Evolutionary conservation across 2,113 vertebrate genomes (phyloP).

Genomic region (Otolemur garnettii): DNA sequence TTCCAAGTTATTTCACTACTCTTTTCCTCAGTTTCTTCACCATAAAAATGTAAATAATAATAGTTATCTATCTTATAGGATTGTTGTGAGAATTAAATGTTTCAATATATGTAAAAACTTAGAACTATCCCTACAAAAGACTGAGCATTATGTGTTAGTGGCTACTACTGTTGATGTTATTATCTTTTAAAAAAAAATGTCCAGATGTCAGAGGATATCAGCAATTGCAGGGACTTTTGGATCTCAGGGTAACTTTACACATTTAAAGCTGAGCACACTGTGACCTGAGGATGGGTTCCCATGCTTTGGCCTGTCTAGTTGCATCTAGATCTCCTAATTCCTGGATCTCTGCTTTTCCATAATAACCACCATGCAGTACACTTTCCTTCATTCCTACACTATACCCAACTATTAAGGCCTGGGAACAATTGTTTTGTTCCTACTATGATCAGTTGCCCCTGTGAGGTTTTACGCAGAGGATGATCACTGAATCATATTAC

Average conservation of each 20-base stretch:
- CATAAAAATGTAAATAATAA: not conserved
- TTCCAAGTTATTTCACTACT: not conserved
- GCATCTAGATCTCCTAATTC: not conserved
- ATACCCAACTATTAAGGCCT: not conserved
- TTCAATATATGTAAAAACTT: not conserved
- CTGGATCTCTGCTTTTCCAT: not conserved
- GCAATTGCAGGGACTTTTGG: not conserved
- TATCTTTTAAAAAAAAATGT: not conserved
- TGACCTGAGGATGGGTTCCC: not conserved
- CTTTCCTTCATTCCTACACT: not conserved
- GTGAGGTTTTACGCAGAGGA: not conserved
- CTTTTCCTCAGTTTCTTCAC: conserved; percentile 6
- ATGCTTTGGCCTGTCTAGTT: not conserved
- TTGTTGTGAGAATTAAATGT: not conserved
- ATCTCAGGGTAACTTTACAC: not conserved
- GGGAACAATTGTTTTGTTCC: not conserved
- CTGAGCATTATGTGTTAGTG: not conserved
- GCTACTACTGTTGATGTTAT: not conserved
- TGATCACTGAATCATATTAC: conserved; percentile 11
- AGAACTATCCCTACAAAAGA: not conserved
- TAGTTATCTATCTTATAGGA: not conserved
- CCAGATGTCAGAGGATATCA: not conserved
- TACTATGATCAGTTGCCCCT: not conserved
- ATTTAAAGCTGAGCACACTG: not conserved
- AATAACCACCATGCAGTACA: not conserved